Base-by-base conservation (phyloP, 2,888 invertebrate species). In the Standfussiana lucernea region DNA sequence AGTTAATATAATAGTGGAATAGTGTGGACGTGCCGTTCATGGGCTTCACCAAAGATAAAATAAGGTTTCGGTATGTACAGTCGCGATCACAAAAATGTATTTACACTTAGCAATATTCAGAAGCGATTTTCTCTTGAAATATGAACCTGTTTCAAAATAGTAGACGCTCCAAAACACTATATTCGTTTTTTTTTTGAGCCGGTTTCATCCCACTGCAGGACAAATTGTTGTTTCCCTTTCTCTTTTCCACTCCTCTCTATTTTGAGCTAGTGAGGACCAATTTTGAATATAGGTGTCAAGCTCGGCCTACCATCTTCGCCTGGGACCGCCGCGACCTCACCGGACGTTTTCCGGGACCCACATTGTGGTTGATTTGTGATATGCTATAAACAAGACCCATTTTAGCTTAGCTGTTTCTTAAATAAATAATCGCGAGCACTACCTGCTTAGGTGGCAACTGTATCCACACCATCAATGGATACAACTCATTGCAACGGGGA, bases 11-110 rank as follows among this genome's bases (percentile, higher is more conserved):
- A 7, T 18, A 32, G 42, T 62, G 10, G 18, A 28, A 35, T 62
- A 64, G 2, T 35, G 15, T 42, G n/a, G 28, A 79, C 70, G 79
- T 79, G 77, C 77, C 37, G 28, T 59, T 40, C 11, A 65, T 65
- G n/a, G 15, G 21, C 15, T 68, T 62, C 45, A 64, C 21, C 15
- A 11, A 32, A 50, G 45, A 50, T 45, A 15, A 72, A 67, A 1
- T 56, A 18, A 66, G 65, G 32, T 28, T 59, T 18, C 0, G 53
- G 28, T 28, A 28, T 1, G 56, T 56, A 56, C 56, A 28, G 28
- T 56, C 15, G n/a, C 24, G 10, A 24, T 53, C n/a, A 53, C n/a
- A 53, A n/a, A 53, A 53, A n/a, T 13, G 24, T n/a, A 53, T 53
- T 53, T 11, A n/a, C 4, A n/a, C 4, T n/a, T 53, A n/a, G 53